Conservation (phyloP, 2,888 invertebrate species). For the Tetramorium bicarinatum region DNA sequence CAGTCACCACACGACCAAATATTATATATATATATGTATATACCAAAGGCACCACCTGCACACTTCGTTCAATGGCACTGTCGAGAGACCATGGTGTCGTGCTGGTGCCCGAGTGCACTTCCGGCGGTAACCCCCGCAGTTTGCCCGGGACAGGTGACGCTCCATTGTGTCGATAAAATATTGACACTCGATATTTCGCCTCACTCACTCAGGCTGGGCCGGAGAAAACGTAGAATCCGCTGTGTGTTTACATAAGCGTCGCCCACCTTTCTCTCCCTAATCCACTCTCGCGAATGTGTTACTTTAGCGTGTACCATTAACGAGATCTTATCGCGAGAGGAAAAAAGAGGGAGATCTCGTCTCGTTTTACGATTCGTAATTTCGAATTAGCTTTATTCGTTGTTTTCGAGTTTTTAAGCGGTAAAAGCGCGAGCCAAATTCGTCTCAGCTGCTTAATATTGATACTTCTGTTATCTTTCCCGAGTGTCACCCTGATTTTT, state of each 20-base stretch:
- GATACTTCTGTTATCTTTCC: background rate
- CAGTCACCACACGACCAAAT: slow-evolving; percentile 57
- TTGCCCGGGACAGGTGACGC: slow-evolving; percentile 72
- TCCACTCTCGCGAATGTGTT: background rate
- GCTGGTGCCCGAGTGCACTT: slow-evolving; percentile 77
- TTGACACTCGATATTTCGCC: slow-evolving; percentile 82
- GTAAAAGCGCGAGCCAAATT: slow-evolving; percentile 5
- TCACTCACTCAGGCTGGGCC: slow-evolving; percentile 55
- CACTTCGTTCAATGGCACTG: slow-evolving; percentile 76
- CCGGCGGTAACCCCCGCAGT: slow-evolving; percentile 74
- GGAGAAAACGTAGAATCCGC: slow-evolving; percentile 24
- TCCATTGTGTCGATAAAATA: slow-evolving; percentile 82
- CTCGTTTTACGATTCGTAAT: slow-evolving; percentile 2
- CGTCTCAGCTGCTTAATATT: background rate
- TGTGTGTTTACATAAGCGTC: slow-evolving; percentile 28
- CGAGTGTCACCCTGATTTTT: background rate
- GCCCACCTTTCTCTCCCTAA: slow-evolving; percentile 2
- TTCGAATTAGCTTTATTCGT: background rate
- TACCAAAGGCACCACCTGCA: slow-evolving; percentile 63
- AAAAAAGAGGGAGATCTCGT: background rate
- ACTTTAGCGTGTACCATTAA: background rate
- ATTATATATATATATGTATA: slow-evolving; percentile 41
- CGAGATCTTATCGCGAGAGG: background rate
- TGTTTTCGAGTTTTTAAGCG: slow-evolving; percentile 11
- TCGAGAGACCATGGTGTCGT: slow-evolving; percentile 65